Evolutionary conservation across 2,797 vertebrate species (phyloP).

Genomic region (Acrossocheilus wenchowensis): DNA sequence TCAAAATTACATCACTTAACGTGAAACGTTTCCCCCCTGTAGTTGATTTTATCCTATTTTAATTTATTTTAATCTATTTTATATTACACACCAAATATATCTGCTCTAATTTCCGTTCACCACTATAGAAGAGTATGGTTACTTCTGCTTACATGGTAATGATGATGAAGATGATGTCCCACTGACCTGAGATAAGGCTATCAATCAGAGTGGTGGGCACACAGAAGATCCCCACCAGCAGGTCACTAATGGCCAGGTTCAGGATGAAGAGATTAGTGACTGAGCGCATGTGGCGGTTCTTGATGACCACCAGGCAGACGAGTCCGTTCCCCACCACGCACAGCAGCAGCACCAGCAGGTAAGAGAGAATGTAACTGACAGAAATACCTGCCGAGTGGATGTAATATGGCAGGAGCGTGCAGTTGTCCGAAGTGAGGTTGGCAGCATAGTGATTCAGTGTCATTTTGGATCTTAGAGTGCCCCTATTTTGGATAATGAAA

Average conservation of each 20-base stretch:
- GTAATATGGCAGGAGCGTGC: conserved; percentile 67
- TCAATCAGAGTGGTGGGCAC: conserved; percentile 71
- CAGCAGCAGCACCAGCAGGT: conserved; percentile 64
- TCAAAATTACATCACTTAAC: too few relatives aligned
- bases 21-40: too few relatives aligned
- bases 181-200: conserved; percentile 71
- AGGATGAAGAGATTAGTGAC: conserved; percentile 73
- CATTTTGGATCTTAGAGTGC: not conserved
- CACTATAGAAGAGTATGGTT: too few relatives aligned
- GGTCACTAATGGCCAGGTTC: conserved; percentile 71
- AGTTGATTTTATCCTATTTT: too few relatives aligned
- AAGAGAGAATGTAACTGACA: conserved; percentile 62
- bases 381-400: conserved; percentile 62
- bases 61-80: too few relatives aligned
- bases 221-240: conserved; percentile 71
- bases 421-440: conserved; percentile 54
- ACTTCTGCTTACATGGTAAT: too few relatives aligned
- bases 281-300: conserved; percentile 68
- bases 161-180: not conserved
- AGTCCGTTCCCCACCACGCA: conserved; percentile 68
- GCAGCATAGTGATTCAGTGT: conserved; percentile 16
- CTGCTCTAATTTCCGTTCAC: too few relatives aligned
- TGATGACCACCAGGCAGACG: conserved; percentile 67
- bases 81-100: too few relatives aligned
- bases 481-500: too few relatives aligned